A percentile compares a stretch with the other conserved stretches of the same genome.
Evolutionary conservation across 1,140 invertebrate genomes (phyloP).

Genomic region (Sycophaga agraensis): DNA sequence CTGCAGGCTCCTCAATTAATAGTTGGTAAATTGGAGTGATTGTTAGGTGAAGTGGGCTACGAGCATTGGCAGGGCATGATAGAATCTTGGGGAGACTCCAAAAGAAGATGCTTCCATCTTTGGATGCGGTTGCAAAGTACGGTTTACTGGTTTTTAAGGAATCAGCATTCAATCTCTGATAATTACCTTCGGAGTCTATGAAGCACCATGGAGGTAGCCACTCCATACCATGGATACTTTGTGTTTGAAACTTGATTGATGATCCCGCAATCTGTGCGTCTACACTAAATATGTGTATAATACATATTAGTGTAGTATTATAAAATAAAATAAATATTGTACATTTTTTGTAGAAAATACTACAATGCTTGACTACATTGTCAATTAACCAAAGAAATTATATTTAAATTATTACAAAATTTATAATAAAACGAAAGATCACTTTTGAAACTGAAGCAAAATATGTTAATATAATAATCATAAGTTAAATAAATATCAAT

Average conservation of each 20-base stretch:
- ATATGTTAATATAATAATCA: no score
- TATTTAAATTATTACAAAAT: no score
- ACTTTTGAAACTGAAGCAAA: no score
- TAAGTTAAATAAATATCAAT: no score
- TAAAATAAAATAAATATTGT: no score
- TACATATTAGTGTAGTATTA: not conserved
- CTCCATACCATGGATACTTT: constrained; percentile 30
- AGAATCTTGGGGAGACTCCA: constrained; percentile 62
- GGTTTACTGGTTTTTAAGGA: constrained; percentile 8
- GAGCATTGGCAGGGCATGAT: not conserved
- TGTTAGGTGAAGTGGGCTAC: constrained; percentile 9
- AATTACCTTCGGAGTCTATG: constrained; percentile 62
- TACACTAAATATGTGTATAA: not conserved
- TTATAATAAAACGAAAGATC: no score
- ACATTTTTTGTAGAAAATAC: no score
- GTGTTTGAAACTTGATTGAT: constrained; percentile 2
- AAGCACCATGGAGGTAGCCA: constrained; percentile 66
- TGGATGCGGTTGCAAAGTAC: constrained; percentile 65
- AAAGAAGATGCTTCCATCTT: constrained; percentile 66
- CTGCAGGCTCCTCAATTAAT: not conserved
- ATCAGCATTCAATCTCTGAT: constrained; percentile 18
- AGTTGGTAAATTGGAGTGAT: constrained; percentile 13
- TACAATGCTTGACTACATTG: no score
- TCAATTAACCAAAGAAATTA: no score
- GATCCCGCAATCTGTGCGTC: constrained; percentile 15